Percentiles rank a stretch among this genome's conserved stretches.
These are phyloP conservation scores for Calliscelio sp. DNA, from an alignment of 2,888 invertebrate genomes.

Conservation along the genomic window DNA sequence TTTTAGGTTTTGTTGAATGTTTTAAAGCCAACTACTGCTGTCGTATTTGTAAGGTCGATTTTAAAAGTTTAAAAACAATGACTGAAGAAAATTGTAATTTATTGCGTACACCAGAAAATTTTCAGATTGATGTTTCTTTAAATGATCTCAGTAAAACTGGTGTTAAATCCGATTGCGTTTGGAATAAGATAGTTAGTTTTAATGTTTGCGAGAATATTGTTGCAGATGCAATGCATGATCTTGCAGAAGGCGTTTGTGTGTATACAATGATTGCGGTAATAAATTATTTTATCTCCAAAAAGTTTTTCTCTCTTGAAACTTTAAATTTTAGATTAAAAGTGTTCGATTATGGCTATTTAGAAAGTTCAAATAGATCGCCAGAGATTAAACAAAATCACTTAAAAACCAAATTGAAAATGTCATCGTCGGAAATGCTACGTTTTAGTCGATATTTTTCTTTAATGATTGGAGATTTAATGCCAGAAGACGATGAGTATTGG, in stretches of 20 bases:
- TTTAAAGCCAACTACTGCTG: slow-evolving; percentile 7
- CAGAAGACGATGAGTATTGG: slow-evolving; percentile 38
- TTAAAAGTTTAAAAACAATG: neutral
- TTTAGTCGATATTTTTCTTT: slow-evolving; percentile 59
- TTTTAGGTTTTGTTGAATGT: slow-evolving; percentile 39
- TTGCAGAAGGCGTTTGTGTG: slow-evolving; percentile 38
- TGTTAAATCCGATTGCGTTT: slow-evolving; percentile 43
- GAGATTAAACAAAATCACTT: slow-evolving; percentile 1
- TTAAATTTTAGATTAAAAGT: slow-evolving; percentile 33
- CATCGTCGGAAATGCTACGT: slow-evolving; percentile 38
- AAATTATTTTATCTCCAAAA: slow-evolving; percentile 18
- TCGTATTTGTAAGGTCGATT: slow-evolving; percentile 15
- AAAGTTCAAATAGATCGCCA: slow-evolving; percentile 18
- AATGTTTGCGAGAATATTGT: slow-evolving; percentile 37
- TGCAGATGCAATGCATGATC: slow-evolving; percentile 48
- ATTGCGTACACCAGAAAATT: slow-evolving; percentile 39
- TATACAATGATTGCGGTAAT: slow-evolving; percentile 38
- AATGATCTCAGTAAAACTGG: slow-evolving; percentile 24
- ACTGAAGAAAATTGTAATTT: slow-evolving; percentile 24
- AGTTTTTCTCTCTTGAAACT: slow-evolving; percentile 10
- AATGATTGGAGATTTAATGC: slow-evolving; percentile 44
- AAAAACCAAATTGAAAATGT: slow-evolving; percentile 36
- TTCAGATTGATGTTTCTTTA: slow-evolving; percentile 26
- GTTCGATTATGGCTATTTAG: slow-evolving; percentile 26
- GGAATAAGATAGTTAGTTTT: slow-evolving; percentile 53